Evolutionary conservation across 2,888 invertebrate genomes (phyloP), one percentile per base, ranked within the genome.

Genomic region (Sussaba pulchella): DNA sequence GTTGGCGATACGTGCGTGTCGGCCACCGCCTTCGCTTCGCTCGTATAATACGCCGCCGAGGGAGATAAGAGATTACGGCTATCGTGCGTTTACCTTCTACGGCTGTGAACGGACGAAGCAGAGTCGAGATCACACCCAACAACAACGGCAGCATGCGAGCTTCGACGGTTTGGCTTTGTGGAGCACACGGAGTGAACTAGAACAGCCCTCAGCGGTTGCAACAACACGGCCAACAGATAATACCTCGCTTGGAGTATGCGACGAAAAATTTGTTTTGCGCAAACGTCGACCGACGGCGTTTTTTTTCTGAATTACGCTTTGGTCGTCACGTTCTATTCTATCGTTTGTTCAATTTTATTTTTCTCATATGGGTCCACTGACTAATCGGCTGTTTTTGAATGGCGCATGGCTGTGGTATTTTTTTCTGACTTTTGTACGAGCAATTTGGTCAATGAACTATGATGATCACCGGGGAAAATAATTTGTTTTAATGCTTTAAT

Each of bases 21-120:
- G 50, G 50, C 67, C 31, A 67, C 52, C 57, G 73, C 64, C 73
- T 67, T 70, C 54, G 75, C 57, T 61, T 63, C 66, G 70, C 74
- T 71, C 69, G 70, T 73, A 61, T 73, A 64, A 69, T 76, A 57
- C 76, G 75, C 45, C 79, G 63, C 77, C 47, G 70, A 85, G 85
- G 45, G 52, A 87, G 88, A 88, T 88, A 88, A 87, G 79, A 82
- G 82, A 84, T 73, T 78, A 77, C 71, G 82, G 84, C 86, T 89
- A 89, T 89, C 89, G 88, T 83, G 71, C 88, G 81, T 87, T 85
- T 85, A 86, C 89, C 88, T 87, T 86, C 76, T 82, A 81, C 52
- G 85, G 57, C 17, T 64, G 59, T 73, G 63, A 61, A 14, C 43
- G 21, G 43, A 24, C 54, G 31, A 45, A 17, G 41, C 21, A 54